Evolutionary conservation across 2,888 invertebrate species (phyloP), one percentile per base, ranked within the genome.

Genomic region (Lithophane leautieri): DNA sequence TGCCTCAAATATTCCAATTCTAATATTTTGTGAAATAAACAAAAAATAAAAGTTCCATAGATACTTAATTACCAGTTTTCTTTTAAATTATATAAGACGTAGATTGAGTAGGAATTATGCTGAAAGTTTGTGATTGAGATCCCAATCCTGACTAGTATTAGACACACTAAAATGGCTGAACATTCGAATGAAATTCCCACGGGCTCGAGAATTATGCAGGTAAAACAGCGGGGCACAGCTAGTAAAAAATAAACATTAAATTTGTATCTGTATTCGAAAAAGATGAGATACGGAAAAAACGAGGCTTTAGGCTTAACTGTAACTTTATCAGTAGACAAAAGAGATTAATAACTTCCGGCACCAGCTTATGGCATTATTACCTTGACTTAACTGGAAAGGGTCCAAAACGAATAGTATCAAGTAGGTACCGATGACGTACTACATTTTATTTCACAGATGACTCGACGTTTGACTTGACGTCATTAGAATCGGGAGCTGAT

Each of bases 401-500:
- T 42, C 22, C 68, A 54, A 54, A 76, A 69, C 19, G 40, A 54
- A 60, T 19, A 42, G 28, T 34, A 22, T 19, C 22, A 22, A 67
- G 50, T 56, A 54, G 16, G 19, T 61, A 56, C 2, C 61, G 2
- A 52, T 67, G 12, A 54, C 14, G 16, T 44, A 28, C 16, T 14
- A 52, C 14, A 8, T 70, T 68, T 40, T 11, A 6, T 54, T 87
- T 90, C 77, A 54, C 90, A 94, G 94, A 92, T 0, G 92, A 93
- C 3, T 91, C 93, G 0, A 91, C 93, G n/a, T 76, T 82, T 7
- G 94, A 94, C 50, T 22, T 91, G 1, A 28, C 84, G 25, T 95
- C 95, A 1, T 79, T 92, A 70, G 94, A 93, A 81, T 95, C 95
- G 2, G 91, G 87, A 1, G 66, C 90, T 4, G 95, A 94, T 84